Evolutionary conservation across 2,113 vertebrate genomes (phyloP).

Genomic region (Cathartes aura): DNA sequence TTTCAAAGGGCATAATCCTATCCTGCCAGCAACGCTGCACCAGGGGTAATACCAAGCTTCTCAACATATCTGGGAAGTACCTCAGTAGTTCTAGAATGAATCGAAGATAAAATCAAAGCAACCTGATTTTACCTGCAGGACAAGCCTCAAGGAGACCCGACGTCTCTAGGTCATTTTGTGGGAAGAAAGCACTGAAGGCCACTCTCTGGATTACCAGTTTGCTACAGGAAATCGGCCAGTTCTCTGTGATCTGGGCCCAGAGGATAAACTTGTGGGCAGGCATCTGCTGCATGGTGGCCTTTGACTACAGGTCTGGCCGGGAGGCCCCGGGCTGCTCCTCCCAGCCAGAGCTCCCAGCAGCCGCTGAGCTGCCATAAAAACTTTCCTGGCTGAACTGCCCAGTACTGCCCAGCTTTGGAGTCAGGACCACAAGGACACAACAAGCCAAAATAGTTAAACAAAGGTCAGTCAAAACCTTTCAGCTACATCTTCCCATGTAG

Average conservation of each 20-base stretch:
- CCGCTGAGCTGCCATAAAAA: not conserved
- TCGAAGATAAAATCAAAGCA: not conserved
- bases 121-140: not conserved
- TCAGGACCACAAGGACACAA: not conserved
- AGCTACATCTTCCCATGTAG: not conserved
- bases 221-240: not conserved
- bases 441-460: not conserved
- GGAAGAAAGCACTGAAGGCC: not conserved
- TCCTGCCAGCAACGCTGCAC: not conserved
- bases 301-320: not conserved
- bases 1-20: not conserved
- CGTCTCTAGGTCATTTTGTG: accelerated
- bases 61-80: not conserved
- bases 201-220: not conserved
- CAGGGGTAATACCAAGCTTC: not conserved
- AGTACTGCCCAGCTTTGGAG: not conserved
- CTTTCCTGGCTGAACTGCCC: not conserved
- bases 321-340: not conserved
- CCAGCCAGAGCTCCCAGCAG: not conserved
- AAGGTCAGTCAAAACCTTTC: not conserved
- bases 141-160: not conserved
- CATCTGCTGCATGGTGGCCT: not conserved
- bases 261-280: not conserved
- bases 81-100: not conserved
- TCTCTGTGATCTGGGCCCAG: not conserved